A percentile compares a stretch with the other conserved stretches of the same genome.
phyloP scores from a whole-genome alignment of 2,797 vertebrate genomes.

The Notamacropus eugenii region DNA sequence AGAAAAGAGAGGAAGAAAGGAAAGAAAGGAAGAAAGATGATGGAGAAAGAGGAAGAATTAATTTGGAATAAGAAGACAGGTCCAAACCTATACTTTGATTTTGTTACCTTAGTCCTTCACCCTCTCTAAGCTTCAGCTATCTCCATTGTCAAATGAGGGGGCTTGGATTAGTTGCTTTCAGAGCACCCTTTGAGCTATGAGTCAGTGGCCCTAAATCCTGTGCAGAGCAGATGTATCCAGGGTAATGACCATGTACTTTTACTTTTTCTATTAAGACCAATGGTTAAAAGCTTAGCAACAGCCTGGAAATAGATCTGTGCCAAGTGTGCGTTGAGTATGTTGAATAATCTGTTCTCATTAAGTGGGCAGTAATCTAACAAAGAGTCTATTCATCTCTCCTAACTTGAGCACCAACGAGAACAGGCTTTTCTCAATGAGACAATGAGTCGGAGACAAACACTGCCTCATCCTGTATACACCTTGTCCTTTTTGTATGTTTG shows the following conservation, averaged over 20 bases:
- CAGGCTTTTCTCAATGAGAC: conserved; percentile 46
- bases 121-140: background rate
- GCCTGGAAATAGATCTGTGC: conserved; percentile 43
- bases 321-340: conserved; percentile 63
- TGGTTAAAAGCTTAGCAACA: conserved; percentile 56
- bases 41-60: background rate
- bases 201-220: background rate
- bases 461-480: conserved; percentile 40
- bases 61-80: background rate
- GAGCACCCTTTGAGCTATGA: background rate
- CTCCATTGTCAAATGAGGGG: background rate
- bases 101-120: background rate
- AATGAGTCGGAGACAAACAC: conserved; percentile 1
- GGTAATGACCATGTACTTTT: background rate
- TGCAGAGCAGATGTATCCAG: background rate
- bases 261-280: conserved; percentile 64
- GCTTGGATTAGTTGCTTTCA: background rate
- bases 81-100: background rate
- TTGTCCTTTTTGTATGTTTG: conserved; percentile 52
- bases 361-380: conserved; percentile 42
- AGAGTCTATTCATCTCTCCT: conserved; percentile 45
- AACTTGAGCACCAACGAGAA: conserved; percentile 53
- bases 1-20: no score
- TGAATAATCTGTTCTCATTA: conserved; percentile 63
- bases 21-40: background rate